These are phyloP conservation scores for Smittia aterrima DNA, from an alignment of 2,888 invertebrate genomes.

Conservation along the genomic window DNA sequence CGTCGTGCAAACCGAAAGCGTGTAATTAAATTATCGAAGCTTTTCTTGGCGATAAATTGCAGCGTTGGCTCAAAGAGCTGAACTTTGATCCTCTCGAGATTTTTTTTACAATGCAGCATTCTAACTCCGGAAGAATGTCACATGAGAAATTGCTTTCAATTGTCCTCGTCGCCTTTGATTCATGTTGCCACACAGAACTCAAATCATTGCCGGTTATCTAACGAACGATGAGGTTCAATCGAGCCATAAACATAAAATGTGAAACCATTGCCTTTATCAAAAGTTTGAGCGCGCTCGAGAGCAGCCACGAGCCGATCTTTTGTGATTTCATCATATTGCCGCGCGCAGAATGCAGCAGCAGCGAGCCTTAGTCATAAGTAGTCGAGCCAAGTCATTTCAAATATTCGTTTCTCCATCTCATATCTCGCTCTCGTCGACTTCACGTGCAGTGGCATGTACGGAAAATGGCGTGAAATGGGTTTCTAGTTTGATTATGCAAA, in stretches of 20 bases:
- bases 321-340: constrained; percentile 26
- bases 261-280: neutral
- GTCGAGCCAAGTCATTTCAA: neutral
- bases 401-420: neutral
- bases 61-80: neutral
- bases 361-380: constrained; percentile 21
- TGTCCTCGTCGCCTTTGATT: neutral
- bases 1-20: constrained; percentile 3
- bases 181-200: neutral
- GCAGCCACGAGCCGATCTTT: neutral
- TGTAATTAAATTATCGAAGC: constrained; percentile 38
- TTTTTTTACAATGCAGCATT: neutral
- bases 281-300: neutral
- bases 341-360: neutral
- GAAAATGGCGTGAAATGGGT: constrained; percentile 19
- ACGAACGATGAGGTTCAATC: neutral
- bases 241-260: neutral
- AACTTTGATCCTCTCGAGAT: neutral
- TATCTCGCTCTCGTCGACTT: neutral
- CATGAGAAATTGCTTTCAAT: neutral
- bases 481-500: neutral
- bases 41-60: constrained; percentile 20
- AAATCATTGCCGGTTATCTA: neutral
- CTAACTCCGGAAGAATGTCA: neutral
- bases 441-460: neutral